A percentile compares a stretch with the other conserved stretches of the same genome.
Conservation (phyloP, 1,140 invertebrate species). For the Atta colombica region DNA sequence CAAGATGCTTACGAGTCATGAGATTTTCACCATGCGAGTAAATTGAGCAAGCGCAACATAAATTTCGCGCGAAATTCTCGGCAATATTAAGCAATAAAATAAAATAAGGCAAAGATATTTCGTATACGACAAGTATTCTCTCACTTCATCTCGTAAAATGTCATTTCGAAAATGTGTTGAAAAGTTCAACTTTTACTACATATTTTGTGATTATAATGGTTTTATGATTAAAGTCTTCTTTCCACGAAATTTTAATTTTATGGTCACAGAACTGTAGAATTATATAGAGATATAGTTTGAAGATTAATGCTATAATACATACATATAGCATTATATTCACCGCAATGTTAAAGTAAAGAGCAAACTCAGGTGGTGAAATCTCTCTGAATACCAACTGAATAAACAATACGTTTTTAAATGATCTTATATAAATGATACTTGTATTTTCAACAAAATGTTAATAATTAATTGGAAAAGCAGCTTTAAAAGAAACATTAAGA, state of each 20-base stretch:
- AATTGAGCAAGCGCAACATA: not conserved
- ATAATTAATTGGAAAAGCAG: slow-evolving; percentile 44
- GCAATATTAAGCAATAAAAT: slow-evolving; percentile 1
- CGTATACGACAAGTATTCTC: not conserved
- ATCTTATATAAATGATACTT: not conserved
- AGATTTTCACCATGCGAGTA: not conserved
- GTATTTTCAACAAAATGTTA: not conserved
- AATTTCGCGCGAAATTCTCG: not conserved
- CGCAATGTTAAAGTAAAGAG: slow-evolving; percentile 28
- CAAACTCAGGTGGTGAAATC: slow-evolving; percentile 16
- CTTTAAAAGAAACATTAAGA: not conserved
- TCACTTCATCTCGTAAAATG: not conserved
- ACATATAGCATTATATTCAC: slow-evolving; percentile 13
- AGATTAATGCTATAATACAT: not conserved
- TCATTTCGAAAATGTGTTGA: not conserved
- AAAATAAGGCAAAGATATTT: slow-evolving; percentile 4
- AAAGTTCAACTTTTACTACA: slow-evolving; percentile 1
- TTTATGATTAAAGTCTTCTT: not conserved
- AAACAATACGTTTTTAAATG: slow-evolving; percentile 29
- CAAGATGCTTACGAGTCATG: not conserved
- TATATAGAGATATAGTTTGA: not conserved
- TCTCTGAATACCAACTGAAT: not conserved
- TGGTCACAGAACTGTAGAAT: not conserved
- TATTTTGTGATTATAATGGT: not conserved
- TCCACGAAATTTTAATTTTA: not conserved